Base-by-base conservation (phyloP, 2,113 vertebrate genomes). In the Cyphomyrus discorhynchus region DNA sequence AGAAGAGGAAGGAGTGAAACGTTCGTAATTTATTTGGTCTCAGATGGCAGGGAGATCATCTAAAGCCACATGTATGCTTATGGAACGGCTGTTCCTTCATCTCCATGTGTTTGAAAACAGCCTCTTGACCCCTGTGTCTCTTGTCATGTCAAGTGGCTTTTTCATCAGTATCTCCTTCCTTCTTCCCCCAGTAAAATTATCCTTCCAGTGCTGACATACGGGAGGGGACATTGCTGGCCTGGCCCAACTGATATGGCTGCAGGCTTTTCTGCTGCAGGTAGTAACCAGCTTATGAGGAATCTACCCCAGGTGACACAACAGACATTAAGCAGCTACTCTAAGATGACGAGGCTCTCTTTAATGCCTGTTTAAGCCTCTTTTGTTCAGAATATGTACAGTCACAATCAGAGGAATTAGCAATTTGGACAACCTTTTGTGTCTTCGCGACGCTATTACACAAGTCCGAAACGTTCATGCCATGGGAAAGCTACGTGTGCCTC, bases 121-220 rank as follows among this genome's bases (percentile, higher is more conserved):
- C 58, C 89, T 52, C 89, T 87, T 89, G 74, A 89, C 77, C 80
- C 31, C 50, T 1, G 56, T 85, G 89, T 31, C 77, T 62, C 89
- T 89, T 27, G 24, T 62, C 47, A 89, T 89, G 89, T 89, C 77
- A 85, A 85, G 89, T 89, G 88, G 27, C 45, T 70, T 45, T 82
- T 89, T 89, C 39, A 84, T 15, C 77, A 89, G 53, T 53, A 35
- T 39, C 50, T 84, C 31, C 11, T 87, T 82, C 70, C 77, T 42
- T 84, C 52, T 35, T 47, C 42, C 42, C 24, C 46, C 58, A 15
- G 62, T 88, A 88, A 88, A 88, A 88, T 49, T 3, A 74, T 88
- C 87, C 87, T 47, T 58, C 24, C 52, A 84, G 49, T 45, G 39
- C 82, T 9, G 42, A 50, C 45, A 58, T 39, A 45, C 3, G 5